Conservation (phyloP, 2,113 vertebrate genomes). For the Poicephalus gulielmi region DNA sequence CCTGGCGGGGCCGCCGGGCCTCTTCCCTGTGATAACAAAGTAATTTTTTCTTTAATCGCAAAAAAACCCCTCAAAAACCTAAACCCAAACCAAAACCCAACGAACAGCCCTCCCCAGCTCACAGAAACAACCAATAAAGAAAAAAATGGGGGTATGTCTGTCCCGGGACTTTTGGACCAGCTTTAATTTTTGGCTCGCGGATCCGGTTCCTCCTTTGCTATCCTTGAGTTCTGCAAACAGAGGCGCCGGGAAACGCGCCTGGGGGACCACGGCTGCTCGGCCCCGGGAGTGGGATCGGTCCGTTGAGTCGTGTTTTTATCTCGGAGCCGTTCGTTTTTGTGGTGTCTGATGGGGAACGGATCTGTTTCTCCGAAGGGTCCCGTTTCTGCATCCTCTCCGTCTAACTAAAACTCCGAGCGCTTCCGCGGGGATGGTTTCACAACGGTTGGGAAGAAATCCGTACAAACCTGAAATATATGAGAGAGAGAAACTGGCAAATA, state of each 20-base stretch:
- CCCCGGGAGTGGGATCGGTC: not conserved
- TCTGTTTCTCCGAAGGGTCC: not conserved
- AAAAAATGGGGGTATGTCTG: not conserved
- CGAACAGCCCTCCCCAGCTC: not conserved
- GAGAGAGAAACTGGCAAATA: not conserved
- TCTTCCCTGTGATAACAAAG: not conserved
- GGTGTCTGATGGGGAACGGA: not conserved
- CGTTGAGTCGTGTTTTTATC: fast-evolving
- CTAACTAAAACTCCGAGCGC: not conserved
- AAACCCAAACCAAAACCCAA: not conserved
- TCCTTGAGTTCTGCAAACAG: not conserved
- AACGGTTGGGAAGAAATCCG: not conserved
- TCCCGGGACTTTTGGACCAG: not conserved
- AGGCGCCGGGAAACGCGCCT: not conserved
- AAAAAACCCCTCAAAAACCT: not conserved
- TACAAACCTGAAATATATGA: not conserved
- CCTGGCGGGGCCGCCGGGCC: not conserved
- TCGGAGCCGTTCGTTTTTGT: not conserved
- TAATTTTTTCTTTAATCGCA: no score
- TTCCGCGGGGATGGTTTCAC: not conserved
- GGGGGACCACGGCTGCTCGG: not conserved
- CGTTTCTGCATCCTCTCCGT: not conserved
- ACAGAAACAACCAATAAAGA: not conserved
- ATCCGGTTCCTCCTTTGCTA: not conserved
- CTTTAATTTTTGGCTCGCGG: not conserved